A percentile compares a stretch with the other conserved stretches of the same genome.
These are phyloP conservation scores for Amphipyra tragopoginis DNA, from an alignment of 2,888 invertebrate species.

Conservation along the genomic window DNA sequence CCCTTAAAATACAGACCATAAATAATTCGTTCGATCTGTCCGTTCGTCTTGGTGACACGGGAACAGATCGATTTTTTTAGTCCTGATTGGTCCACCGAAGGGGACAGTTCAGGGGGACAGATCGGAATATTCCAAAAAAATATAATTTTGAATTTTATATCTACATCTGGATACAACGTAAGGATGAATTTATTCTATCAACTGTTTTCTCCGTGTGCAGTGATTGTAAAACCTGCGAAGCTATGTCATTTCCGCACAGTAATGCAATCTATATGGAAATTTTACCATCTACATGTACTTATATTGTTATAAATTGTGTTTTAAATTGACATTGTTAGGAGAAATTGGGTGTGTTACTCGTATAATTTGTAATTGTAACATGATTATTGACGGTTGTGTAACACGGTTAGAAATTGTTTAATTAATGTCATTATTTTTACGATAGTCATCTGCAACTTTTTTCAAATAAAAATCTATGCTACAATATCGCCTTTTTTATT, in stretches of 20 bases:
- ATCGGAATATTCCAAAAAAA: too few species aligned
- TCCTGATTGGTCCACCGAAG: too few species aligned
- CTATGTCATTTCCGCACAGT: constrained; percentile 38
- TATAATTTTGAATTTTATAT: neutral
- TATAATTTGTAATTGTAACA: neutral
- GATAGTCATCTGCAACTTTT: too few species aligned
- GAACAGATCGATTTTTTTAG: too few species aligned
- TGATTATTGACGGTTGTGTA: neutral
- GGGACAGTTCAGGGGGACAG: too few species aligned
- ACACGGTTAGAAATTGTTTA: neutral
- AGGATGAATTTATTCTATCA: neutral
- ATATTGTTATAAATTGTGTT: constrained; percentile 17
- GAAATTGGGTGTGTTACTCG: constrained; percentile 2
- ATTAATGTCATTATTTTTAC: too few species aligned
- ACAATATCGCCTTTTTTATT: too few species aligned
- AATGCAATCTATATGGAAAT: constrained; percentile 49
- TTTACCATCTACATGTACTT: constrained; percentile 23
- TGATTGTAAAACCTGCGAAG: constrained; percentile 17
- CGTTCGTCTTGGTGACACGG: too few species aligned
- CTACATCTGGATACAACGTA: neutral
- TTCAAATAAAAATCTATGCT: too few species aligned
- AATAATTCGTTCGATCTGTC: too few species aligned
- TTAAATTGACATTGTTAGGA: constrained; percentile 4
- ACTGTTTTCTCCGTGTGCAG: constrained; percentile 15
- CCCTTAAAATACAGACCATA: too few species aligned